Conservation (phyloP, 2,113 vertebrate genomes). For the Rafetus swinhoei region DNA sequence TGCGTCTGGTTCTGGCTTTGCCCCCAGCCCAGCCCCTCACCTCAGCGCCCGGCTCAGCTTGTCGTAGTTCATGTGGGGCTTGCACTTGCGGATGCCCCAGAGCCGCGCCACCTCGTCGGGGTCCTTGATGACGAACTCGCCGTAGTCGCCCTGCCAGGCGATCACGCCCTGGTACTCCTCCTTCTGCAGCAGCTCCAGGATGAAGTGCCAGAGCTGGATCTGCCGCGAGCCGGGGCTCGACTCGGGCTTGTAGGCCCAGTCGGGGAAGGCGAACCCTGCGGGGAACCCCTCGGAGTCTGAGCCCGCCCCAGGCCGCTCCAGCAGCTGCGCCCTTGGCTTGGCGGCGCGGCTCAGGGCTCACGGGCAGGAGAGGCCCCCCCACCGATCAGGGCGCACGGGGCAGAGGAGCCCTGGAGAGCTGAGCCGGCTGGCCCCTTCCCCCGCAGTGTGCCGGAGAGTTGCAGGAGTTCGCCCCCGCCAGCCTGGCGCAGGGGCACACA, state of each 20-base stretch:
- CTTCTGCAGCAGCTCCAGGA: constrained; percentile 92
- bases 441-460: too few relatives aligned
- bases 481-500: too few relatives aligned
- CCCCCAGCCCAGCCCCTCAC: constrained; percentile 67
- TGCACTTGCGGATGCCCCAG: constrained; percentile 91
- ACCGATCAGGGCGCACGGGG: too few relatives aligned
- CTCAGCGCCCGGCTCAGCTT: constrained; percentile 92
- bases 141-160: constrained; percentile 93
- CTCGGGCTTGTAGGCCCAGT: constrained; percentile 95
- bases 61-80: constrained; percentile 96
- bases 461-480: too few relatives aligned
- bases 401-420: too few relatives aligned
- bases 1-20: too few relatives aligned
- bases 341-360: not conserved
- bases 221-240: constrained; percentile 91
- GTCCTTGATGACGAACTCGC: constrained; percentile 94
- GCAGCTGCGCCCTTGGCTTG: not conserved
- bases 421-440: rapidly evolving
- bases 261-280: constrained; percentile 91
- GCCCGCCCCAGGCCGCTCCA: rapidly evolving
- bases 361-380: too few relatives aligned
- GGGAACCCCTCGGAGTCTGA: not conserved
- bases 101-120: constrained; percentile 91
- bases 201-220: constrained; percentile 95
- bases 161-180: constrained; percentile 93